Base-by-base conservation (phyloP, 2,888 invertebrate genomes). In the Netelia inedita region DNA sequence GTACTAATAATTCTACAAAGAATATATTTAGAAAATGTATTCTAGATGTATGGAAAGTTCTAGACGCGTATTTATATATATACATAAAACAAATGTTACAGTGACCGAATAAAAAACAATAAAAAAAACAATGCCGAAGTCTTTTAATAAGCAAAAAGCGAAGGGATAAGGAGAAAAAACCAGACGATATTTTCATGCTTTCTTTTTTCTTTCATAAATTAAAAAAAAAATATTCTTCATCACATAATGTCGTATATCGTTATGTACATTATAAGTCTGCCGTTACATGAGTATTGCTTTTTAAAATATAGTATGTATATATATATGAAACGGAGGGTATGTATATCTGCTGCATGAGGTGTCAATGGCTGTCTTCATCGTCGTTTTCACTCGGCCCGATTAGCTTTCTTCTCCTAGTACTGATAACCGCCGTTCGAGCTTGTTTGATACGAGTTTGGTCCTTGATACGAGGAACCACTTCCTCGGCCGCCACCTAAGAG, bases 391-490 rank as follows among this genome's bases (percentile, higher is more conserved):
- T 63, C 16, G 46, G n/a, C 41, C 50, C 43, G 14, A 21, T 28
- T 14, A 16, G 28, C 11, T 66, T 82, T 88, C 10, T 16, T 35
- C 19, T 19, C 1, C 14, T 35, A 91, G 78, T 91, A 91, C 81
- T 86, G 89, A 74, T 92, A 92, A 76, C 91, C 89, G 23, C 86
- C 87, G 19, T 86, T 86, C 11, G 88, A 85, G 75, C 91, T 89
- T 35, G 91, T 82, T 79, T 91, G 91, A 76, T 91, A 91, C 23
- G 91, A 91, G 72, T 89, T 91, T 43, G 91, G 91, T 53, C 91
- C 91, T 81, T 91, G 91, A 76, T 91, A 91, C 3, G 85, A 21
- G 9, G 88, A 88, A 28, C 89, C 88, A 14, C 89, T 79, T 9
- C 71, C 79, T 10, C 88, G 85, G 2, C 88, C 55, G 8, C 84